A percentile compares a stretch with the other conserved stretches of the same genome.
Conservation (phyloP, 2,888 invertebrate species). For the Parnassius mnemosyne region DNA sequence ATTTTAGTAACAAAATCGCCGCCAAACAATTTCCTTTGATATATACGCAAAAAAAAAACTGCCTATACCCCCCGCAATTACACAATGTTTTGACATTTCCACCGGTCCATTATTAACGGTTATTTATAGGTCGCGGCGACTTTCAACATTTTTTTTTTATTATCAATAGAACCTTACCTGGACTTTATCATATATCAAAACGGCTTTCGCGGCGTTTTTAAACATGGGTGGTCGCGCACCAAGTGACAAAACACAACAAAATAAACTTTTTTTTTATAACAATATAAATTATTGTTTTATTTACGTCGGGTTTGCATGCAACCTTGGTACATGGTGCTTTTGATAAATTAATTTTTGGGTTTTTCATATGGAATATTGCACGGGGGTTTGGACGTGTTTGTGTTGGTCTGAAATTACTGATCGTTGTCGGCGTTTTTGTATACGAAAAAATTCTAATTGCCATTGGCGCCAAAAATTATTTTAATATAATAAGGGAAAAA, state of each 20-base stretch:
- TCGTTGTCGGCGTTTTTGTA: constrained; percentile 2
- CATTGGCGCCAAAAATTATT: constrained; percentile 21
- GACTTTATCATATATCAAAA: constrained; percentile 26
- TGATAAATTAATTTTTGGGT: constrained; percentile 21
- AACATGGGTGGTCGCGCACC: constrained; percentile 30
- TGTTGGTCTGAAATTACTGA: constrained; percentile 7
- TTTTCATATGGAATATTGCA: background rate
- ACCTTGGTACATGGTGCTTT: constrained; percentile 17
- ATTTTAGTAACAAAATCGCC: constrained; percentile 15
- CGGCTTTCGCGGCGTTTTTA: constrained; percentile 28
- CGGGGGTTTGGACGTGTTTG: constrained; percentile 1
- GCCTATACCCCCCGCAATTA: constrained; percentile 29
- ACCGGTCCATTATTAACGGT: constrained; percentile 30
- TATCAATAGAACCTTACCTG: constrained; percentile 26
- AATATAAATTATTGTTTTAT: constrained; percentile 24
- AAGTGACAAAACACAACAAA: constrained; percentile 25
- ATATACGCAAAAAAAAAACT: constrained; percentile 18
- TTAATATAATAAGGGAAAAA: constrained; percentile 2
- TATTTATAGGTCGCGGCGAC: constrained; percentile 37
- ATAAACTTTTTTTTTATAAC: constrained; percentile 23
- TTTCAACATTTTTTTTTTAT: constrained; percentile 31
- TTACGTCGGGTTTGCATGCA: constrained; percentile 16
- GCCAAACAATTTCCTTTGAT: constrained; percentile 21
- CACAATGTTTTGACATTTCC: constrained; percentile 40
- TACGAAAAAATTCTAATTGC: constrained; percentile 4